Evolutionary conservation across 2,113 vertebrate genomes (phyloP).

Genomic region (Pteruthius melanotis): DNA sequence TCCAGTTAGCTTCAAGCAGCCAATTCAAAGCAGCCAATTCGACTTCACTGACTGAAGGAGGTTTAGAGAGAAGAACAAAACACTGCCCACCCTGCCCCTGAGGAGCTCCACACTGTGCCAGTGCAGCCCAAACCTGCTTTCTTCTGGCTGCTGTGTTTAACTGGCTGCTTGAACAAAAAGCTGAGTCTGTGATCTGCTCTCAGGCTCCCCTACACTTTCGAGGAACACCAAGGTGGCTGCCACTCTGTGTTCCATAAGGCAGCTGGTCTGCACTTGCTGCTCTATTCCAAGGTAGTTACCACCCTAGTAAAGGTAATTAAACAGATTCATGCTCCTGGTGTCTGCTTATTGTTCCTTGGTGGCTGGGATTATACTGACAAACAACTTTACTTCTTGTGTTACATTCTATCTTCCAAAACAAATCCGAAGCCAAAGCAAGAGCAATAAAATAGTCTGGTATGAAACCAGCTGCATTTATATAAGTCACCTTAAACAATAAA

Average conservation of each 20-base stretch:
- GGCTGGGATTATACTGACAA: background rate
- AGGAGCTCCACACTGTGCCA: background rate
- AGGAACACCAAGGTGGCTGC: background rate
- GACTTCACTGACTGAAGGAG: background rate
- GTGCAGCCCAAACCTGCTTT: background rate
- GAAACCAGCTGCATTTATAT: background rate
- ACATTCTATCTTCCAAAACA: background rate
- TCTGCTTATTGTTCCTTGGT: background rate
- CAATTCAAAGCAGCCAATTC: background rate
- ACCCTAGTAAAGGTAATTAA: background rate
- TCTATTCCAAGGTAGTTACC: background rate
- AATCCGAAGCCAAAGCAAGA: background rate
- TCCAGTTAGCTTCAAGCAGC: background rate
- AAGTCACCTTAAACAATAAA: background rate
- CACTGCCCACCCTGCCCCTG: background rate
- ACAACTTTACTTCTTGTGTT: background rate
- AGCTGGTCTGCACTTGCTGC: background rate
- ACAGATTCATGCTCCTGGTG: background rate
- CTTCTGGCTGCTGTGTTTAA: background rate
- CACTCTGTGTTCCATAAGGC: background rate
- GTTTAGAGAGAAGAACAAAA: background rate
- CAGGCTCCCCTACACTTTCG: background rate
- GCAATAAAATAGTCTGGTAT: background rate
- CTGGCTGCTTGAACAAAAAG: background rate
- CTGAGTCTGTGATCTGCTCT: background rate